These are phyloP conservation scores for Spodoptera frugiperda DNA, from an alignment of 1,140 invertebrate species.

Conservation along the genomic window DNA sequence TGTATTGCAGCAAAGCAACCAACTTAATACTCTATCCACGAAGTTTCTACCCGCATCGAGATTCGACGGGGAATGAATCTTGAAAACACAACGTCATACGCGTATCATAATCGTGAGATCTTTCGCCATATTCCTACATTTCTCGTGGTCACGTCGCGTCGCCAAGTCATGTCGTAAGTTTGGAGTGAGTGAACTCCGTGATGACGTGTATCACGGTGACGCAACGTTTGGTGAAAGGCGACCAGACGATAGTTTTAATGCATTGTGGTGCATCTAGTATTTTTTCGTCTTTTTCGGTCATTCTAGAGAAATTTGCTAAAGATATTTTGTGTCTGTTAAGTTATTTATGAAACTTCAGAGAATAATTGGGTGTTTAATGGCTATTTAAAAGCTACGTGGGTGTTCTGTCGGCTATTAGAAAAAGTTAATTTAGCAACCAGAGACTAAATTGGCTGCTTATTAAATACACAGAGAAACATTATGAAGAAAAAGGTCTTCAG, in stretches of 20 bases:
- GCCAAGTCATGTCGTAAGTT: conserved; percentile 50
- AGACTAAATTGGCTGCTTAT: neutral
- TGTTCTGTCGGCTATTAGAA: neutral
- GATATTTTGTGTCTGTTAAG: neutral
- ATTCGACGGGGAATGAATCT: neutral
- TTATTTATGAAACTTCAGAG: neutral
- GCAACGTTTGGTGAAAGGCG: conserved; percentile 53
- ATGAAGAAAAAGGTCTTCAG: neutral
- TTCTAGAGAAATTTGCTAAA: conserved; percentile 14
- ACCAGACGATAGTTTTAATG: conserved; percentile 36
- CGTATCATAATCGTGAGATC: conserved; percentile 18
- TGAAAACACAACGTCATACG: neutral
- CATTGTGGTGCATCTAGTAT: conserved; percentile 36
- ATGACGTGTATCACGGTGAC: conserved; percentile 42
- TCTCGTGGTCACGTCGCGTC: conserved; percentile 30
- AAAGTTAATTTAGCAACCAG: neutral
- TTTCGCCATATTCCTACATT: conserved; percentile 24
- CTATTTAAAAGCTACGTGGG: neutral
- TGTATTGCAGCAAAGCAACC: conserved; percentile 1
- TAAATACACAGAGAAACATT: neutral
- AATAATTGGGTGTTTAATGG: too few species aligned
- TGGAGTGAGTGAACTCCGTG: conserved; percentile 55
- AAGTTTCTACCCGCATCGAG: conserved; percentile 2
- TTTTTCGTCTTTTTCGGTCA: conserved; percentile 5
- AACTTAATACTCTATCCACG: conserved; percentile 5